Conservation (phyloP, 2,797 vertebrate genomes). For the Pyrocephalus nanus region DNA sequence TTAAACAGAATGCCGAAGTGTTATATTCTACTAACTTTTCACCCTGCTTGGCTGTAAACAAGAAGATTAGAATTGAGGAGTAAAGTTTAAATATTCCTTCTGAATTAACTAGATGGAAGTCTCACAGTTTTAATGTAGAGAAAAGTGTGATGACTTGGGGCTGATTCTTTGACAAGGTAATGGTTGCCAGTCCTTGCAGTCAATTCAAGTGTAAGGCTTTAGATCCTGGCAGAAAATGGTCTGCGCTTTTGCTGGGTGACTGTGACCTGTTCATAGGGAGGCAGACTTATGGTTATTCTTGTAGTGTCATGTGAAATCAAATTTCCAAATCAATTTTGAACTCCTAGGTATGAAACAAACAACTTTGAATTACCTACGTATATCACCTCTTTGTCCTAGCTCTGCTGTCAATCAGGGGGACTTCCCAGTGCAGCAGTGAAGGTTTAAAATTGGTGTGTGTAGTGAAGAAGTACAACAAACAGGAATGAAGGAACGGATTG, state of each 20-base stretch:
- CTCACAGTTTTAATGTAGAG: neutral
- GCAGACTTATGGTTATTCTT: neutral
- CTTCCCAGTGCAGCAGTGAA: neutral
- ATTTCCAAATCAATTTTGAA: neutral
- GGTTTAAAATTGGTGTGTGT: neutral
- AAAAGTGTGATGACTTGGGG: neutral
- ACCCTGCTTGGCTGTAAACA: neutral
- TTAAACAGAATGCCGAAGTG: neutral
- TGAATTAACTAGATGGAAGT: neutral
- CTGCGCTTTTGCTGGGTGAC: fast-evolving
- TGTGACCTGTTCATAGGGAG: neutral
- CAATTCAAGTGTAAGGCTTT: neutral
- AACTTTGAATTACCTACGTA: neutral
- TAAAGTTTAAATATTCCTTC: neutral
- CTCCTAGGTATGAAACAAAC: neutral
- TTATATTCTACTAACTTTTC: neutral
- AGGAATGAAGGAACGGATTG: neutral
- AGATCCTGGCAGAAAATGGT: neutral
- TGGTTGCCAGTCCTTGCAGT: neutral
- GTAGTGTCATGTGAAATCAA: neutral
- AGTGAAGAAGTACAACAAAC: neutral
- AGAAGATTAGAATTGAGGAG: neutral
- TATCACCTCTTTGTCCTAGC: neutral
- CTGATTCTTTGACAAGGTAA: neutral
- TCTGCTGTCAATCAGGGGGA: neutral